A percentile compares a stretch with the other conserved stretches of the same genome.
These are phyloP conservation scores for Geococcyx californianus DNA, from an alignment of 2,113 vertebrate species.

Conservation along the genomic window DNA sequence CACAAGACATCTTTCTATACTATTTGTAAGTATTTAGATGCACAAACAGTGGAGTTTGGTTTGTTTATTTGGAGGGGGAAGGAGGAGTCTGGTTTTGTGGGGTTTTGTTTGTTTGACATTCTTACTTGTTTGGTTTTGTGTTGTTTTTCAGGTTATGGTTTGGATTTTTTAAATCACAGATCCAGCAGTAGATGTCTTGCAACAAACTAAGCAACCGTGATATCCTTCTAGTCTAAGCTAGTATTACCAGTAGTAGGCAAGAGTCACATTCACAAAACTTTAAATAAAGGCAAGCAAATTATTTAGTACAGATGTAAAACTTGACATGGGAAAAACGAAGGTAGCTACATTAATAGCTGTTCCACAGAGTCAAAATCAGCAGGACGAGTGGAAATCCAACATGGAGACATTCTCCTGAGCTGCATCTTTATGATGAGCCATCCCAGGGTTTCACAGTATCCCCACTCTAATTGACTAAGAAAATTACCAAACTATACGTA, in stretches of 20 bases:
- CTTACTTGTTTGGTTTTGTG: not conserved
- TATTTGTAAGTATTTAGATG: not conserved
- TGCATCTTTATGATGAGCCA: not conserved
- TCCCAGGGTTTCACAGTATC: not conserved
- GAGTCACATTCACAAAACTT: not conserved
- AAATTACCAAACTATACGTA: not conserved
- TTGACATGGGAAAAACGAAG: not conserved
- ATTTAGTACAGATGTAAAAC: not conserved
- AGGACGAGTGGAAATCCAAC: not conserved
- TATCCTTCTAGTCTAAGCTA: not conserved
- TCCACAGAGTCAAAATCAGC: not conserved
- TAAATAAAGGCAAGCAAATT: not conserved
- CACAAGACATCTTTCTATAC: not conserved
- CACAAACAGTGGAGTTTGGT: rapidly evolving
- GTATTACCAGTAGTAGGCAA: not conserved
- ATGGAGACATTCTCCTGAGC: not conserved
- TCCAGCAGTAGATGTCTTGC: not conserved
- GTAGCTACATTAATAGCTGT: not conserved
- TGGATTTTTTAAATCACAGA: not conserved
- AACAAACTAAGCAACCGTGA: not conserved
- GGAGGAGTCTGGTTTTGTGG: not conserved
- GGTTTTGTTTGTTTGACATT: rapidly evolving
- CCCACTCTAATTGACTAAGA: not conserved
- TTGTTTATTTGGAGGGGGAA: not conserved
- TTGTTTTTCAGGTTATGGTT: no score